Base-by-base conservation (phyloP, 2,888 invertebrate species). In the Drosophila setosimentum region DNA sequence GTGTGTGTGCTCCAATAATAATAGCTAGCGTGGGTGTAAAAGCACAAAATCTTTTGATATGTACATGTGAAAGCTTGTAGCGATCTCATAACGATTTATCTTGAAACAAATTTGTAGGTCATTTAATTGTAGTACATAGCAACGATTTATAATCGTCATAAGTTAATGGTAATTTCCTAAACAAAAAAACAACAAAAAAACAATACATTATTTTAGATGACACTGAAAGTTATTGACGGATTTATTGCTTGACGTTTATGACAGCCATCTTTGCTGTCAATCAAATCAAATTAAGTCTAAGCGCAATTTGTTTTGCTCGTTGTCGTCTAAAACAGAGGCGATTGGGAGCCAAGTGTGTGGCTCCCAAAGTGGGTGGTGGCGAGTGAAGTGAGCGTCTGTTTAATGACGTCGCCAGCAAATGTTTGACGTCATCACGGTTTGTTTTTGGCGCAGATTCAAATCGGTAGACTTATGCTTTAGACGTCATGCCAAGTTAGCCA, bases 371-470 rank as follows among this genome's bases (percentile, higher is more conserved):
- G 35, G 35, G 30, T 7, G 24, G 16, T n/a, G 40, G 11, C 2
- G 40, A 10, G 40, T 11, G n/a, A n/a, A 42, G n/a, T 18, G 21
- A 27, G 13, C 29, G n/a, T 60, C 35, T 21, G 65, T 27, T 27
- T 27, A 21, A 27, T 67, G 65, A 67, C 66, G 66, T 67, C 29
- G 65, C 29, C 53, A 8, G 3, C 64, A 40, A 45, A n/a, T 48
- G 30, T 65, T 65, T 30, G 50, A 65, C 75, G 75, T 74, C 75
- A 73, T 68, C 42, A 24, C 18, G 21, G 16, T 40, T 32, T 33
- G 2, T 1, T 27, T 51, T 66, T 68, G 68, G 55, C 57, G 50
- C 50, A 57, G 29, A 42, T 32, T 50, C 50, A 68, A 68, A 35
- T 32, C 13, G 29, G 29, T 21, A 50, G 27, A 24, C 13, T 7